Percentiles rank a stretch among this genome's conserved stretches.
Conservation (phyloP, 2,113 vertebrate genomes). For the Chlamydotis undulata region DNA sequence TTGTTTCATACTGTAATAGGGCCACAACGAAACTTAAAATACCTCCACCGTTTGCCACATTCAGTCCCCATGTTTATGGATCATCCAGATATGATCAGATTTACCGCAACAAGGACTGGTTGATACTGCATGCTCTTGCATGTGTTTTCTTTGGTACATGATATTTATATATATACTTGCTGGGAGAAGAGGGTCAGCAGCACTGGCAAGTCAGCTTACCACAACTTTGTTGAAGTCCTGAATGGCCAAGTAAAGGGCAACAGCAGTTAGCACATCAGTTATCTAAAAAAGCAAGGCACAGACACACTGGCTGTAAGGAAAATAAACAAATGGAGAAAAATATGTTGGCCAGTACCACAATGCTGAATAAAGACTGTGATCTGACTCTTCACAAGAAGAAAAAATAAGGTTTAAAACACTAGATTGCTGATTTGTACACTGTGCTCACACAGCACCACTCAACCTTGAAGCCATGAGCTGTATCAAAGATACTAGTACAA, state of each 20-base stretch:
- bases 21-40: background rate
- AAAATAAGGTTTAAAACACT: background rate
- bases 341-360: background rate
- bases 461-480: background rate
- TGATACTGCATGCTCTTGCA: background rate
- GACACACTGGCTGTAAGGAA: background rate
- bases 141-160: background rate
- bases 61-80: background rate
- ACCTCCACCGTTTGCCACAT: background rate
- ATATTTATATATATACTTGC: background rate
- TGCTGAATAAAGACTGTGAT: background rate
- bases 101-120: background rate
- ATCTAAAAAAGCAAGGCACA: conserved; percentile 74
- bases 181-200: background rate
- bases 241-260: conserved; percentile 92
- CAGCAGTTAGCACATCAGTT: conserved; percentile 89
- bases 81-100: background rate
- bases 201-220: conserved; percentile 77
- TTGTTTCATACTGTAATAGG: background rate
- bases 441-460: background rate
- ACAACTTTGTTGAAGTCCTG: conserved; percentile 93
- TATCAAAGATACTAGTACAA: background rate
- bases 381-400: background rate
- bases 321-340: background rate
- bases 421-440: background rate